Evolutionary conservation across 2,113 vertebrate species (phyloP).

Genomic region (Oriolus oriolus): DNA sequence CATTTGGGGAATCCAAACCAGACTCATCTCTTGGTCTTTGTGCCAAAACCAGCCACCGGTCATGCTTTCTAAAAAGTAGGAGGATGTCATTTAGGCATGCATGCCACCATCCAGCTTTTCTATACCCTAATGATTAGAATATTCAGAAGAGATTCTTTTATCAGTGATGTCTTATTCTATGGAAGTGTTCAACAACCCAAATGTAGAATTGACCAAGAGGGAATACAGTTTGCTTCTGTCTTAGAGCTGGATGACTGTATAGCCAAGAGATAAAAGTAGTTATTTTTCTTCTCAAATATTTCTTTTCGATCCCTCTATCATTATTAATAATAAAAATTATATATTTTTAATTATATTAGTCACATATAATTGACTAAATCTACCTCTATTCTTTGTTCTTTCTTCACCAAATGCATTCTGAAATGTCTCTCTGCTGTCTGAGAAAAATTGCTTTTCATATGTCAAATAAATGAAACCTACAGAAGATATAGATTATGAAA

Average conservation of each 20-base stretch:
- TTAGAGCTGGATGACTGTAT: not conserved
- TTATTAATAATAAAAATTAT: not conserved
- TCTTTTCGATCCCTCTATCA: not conserved
- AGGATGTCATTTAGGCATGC: not conserved
- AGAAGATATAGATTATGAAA: not conserved
- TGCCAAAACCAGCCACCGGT: not conserved
- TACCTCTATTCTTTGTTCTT: not conserved
- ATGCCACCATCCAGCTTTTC: not conserved
- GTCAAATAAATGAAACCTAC: not conserved
- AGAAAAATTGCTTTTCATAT: not conserved
- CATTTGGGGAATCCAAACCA: not conserved
- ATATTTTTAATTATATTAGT: not conserved
- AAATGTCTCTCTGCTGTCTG: not conserved
- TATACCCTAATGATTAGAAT: not conserved
- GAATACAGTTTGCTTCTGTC: not conserved
- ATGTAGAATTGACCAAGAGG: not conserved
- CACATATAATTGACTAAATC: not conserved
- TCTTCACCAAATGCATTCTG: not conserved
- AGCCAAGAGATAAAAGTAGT: not conserved
- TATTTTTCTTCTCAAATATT: not conserved
- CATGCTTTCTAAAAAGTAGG: not conserved
- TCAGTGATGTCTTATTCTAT: not conserved
- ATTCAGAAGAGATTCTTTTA: not conserved
- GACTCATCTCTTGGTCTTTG: not conserved
- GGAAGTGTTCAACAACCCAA: not conserved